Evolutionary conservation across 2,797 vertebrate species (phyloP), one percentile per base, ranked within the genome.

Genomic region (Echeneis naucrates): DNA sequence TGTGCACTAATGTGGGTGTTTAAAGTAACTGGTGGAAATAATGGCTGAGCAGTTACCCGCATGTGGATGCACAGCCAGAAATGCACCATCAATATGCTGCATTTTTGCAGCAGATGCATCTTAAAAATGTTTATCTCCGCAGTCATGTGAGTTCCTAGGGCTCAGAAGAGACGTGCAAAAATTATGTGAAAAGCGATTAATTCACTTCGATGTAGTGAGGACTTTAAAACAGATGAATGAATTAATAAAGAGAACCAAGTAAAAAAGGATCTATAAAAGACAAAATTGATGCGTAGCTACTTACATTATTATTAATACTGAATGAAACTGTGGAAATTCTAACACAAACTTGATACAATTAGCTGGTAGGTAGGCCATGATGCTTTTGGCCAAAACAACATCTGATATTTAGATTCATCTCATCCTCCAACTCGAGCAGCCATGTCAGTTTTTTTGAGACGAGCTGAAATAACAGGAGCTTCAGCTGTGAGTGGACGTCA

Each of bases 61-160:
- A 37, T 69, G 47, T 61, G 21, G 24, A 11, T 13, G 30, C 14
- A 8, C n/a, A 52, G 37, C 33, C 52, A 45, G 30, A 26, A 37
- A 56, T 53, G 42, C 30, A 57, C 59, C 16, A 26, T 42, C 2
- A 11, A 37, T 4, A 9, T 8, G 17, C 33, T 44, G 50, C 45
- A 60, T 26, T 40, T 60, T 56, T 51, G 57, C 27, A 19, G 42
- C 35, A 10, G 44, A 50, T 12, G 54, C 52, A 62, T 79, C 56
- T 33, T 70, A 81, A 85, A 86, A 51, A 75, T 78, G 78, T 85
- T 85, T 80, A 74, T 82, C 45, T 56, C 72, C 63, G 19, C 53
- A 37, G 33, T 75, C 54, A 66, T n/a, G n/a, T n/a, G n/a, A n/a
- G n/a, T n/a, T n/a, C n/a, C n/a, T n/a, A n/a, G n/a, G n/a, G n/a